A percentile compares a stretch with the other conserved stretches of the same genome.
Conservation (phyloP, 2,797 vertebrate genomes). For the Balearica regulorum region DNA sequence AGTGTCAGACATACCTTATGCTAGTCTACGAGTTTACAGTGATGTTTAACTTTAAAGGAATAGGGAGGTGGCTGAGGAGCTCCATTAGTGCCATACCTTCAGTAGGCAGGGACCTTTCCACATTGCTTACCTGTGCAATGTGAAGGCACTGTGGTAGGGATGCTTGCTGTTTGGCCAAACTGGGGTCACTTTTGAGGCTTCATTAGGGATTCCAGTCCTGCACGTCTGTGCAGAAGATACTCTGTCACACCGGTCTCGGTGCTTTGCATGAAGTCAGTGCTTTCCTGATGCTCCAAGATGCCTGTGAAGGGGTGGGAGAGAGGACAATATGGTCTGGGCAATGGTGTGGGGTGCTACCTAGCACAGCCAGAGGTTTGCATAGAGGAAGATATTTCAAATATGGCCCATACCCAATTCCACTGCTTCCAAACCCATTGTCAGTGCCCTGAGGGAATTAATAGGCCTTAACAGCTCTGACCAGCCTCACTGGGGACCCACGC, state of each 20-base stretch:
- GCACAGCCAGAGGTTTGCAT: not conserved
- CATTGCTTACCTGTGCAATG: not conserved
- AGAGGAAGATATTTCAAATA: not conserved
- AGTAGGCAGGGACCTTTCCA: not conserved
- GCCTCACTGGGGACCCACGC: not conserved
- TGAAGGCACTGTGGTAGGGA: not conserved
- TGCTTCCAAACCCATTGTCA: not conserved
- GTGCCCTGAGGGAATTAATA: not conserved
- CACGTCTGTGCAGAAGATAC: not conserved
- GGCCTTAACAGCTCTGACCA: not conserved
- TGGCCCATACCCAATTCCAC: not conserved
- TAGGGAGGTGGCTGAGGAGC: not conserved
- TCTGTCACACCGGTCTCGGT: not conserved
- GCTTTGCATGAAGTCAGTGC: not conserved
- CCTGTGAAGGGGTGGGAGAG: not conserved
- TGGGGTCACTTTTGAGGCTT: not conserved
- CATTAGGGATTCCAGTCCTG: not conserved
- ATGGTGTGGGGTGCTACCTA: not conserved
- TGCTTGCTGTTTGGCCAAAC: not conserved
- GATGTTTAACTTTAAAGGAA: not conserved
- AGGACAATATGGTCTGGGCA: accelerated
- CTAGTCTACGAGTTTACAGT: not conserved
- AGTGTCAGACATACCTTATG: conserved; percentile 12
- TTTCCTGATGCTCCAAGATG: not conserved
- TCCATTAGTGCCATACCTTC: not conserved